phyloP scores from a whole-genome alignment of 2,888 invertebrate species.

The Nycteola revayana region DNA sequence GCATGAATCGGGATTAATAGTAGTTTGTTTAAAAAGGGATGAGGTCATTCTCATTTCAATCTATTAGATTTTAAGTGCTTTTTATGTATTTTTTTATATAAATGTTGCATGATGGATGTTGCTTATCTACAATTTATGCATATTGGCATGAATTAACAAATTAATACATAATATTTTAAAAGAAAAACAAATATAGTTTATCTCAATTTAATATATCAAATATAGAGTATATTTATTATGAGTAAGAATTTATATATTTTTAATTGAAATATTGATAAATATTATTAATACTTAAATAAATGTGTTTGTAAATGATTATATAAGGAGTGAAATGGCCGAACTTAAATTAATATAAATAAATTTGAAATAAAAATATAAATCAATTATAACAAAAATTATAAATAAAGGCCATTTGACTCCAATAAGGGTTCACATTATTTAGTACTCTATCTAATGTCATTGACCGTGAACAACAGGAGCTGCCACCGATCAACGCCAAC shows the following conservation, averaged over 20 bases:
- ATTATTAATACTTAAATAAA: conserved; percentile 8
- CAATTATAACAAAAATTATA: no score
- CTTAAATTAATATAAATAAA: no score
- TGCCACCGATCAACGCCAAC: conserved; percentile 68
- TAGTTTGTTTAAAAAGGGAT: conserved; percentile 47
- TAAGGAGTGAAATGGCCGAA: no score
- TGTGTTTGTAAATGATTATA: no score
- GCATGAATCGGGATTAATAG: conserved; percentile 37
- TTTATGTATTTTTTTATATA: conserved; percentile 49
- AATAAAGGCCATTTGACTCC: no score
- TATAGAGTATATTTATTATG: conserved; percentile 16
- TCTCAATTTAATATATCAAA: conserved; percentile 7
- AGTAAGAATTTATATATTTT: conserved; percentile 16
- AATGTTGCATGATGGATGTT: conserved; percentile 76
- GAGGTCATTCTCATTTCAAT: conserved; percentile 78
- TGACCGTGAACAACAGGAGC: conserved; percentile 52
- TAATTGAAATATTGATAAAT: conserved; percentile 19
- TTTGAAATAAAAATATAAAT: no score
- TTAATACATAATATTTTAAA: conserved; percentile 27
- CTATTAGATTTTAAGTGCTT: conserved; percentile 47
- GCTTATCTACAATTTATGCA: conserved; percentile 62
- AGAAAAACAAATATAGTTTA: conserved; percentile 28
- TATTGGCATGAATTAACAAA: conserved; percentile 63
- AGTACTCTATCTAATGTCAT: no score
- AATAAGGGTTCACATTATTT: no score